phyloP scores from a whole-genome alignment of 2,113 vertebrate genomes.

The Mustelus asterias region DNA sequence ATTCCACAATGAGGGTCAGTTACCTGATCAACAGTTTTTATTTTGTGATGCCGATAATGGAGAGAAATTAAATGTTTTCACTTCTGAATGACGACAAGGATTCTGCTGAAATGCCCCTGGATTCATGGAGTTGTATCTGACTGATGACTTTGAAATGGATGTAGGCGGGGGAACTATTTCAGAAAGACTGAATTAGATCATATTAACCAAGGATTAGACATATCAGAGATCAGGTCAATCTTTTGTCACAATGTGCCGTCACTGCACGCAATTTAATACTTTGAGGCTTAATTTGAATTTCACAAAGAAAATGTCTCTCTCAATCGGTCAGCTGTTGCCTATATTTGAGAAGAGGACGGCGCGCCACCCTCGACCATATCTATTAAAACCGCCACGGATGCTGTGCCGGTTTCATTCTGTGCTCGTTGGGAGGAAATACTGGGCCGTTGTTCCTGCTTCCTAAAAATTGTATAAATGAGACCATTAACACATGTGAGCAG shows the following conservation, averaged over 20 bases:
- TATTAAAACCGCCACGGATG: background rate
- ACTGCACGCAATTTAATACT: background rate
- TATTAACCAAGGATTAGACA: background rate
- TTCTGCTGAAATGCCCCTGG: background rate
- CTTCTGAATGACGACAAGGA: background rate
- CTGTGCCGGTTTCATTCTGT: no score
- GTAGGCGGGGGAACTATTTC: background rate
- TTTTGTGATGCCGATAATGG: background rate
- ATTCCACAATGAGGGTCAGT: background rate
- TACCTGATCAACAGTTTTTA: background rate
- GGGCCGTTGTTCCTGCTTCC: background rate
- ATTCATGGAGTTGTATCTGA: background rate
- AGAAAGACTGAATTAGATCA: background rate
- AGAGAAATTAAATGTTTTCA: background rate
- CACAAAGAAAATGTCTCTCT: background rate
- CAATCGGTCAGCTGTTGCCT: background rate
- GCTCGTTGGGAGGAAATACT: background rate
- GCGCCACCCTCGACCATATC: background rate
- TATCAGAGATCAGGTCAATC: background rate
- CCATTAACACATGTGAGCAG: background rate
- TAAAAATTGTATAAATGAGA: background rate
- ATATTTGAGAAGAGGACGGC: background rate
- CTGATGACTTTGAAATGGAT: background rate
- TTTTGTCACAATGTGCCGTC: background rate
- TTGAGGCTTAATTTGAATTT: constrained; percentile 16